A percentile compares a stretch with the other conserved stretches of the same genome.
Conservation (phyloP, 1,140 invertebrate genomes). For the Diplogasteroides magnus region DNA sequence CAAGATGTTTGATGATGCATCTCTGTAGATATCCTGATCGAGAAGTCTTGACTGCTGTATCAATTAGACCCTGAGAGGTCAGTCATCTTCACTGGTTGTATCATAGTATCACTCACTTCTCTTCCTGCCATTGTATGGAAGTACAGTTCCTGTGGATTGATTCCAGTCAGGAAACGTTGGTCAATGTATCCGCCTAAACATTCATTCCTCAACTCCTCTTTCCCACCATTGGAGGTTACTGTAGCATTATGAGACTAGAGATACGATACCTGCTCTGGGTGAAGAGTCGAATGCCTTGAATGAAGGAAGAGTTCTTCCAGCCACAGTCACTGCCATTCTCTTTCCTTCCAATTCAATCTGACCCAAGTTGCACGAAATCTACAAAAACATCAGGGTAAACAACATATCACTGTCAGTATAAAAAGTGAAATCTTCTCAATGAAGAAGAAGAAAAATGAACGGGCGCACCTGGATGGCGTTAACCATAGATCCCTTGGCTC, state of each 20-base stretch:
- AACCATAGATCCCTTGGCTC: conserved; percentile 87
- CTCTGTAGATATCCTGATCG: conserved; percentile 94
- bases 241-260: too few relatives aligned
- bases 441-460: too few relatives aligned
- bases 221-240: too few relatives aligned
- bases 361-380: conserved; percentile 90
- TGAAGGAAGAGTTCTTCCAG: conserved; percentile 83
- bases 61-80: conserved; percentile 63
- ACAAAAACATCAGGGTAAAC: too few relatives aligned
- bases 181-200: conserved; percentile 96
- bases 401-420: too few relatives aligned
- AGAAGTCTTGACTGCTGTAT: conserved; percentile 79
- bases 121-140: conserved; percentile 99
- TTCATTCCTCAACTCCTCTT: too few relatives aligned
- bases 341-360: conserved; percentile 98
- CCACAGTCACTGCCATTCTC: conserved; percentile 85
- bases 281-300: conserved; percentile 80
- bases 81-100: not conserved
- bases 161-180: conserved; percentile 91
- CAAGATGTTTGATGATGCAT: conserved; percentile 94
- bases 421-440: too few relatives aligned
- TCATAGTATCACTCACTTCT: conserved; percentile 64
- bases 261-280: conserved; percentile 83
- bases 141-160: conserved; percentile 94
- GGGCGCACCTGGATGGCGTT: conserved; percentile 50